Percentiles rank a stretch among this genome's conserved stretches.
Conservation (phyloP, 2,113 vertebrate genomes). For the Corythornis madagascariensis region DNA sequence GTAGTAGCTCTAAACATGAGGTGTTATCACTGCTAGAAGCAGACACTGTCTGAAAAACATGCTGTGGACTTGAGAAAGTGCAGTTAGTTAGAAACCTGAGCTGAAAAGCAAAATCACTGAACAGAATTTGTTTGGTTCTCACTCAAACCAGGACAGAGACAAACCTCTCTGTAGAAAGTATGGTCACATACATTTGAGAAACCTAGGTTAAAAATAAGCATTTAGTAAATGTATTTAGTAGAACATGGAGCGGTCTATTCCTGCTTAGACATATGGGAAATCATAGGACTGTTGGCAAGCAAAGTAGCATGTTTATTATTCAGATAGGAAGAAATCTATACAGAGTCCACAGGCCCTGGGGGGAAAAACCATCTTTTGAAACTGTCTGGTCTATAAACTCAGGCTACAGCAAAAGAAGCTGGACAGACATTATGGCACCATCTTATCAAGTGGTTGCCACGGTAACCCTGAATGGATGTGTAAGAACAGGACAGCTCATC, state of each 20-base stretch:
- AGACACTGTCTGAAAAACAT: too few relatives aligned
- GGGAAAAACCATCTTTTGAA: not conserved
- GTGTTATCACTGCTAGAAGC: too few relatives aligned
- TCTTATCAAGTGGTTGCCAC: conserved; percentile 44
- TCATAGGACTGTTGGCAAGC: not conserved
- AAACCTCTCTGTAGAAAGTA: not conserved
- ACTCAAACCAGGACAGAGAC: not conserved
- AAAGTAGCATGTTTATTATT: not conserved
- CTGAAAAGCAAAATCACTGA: too few relatives aligned
- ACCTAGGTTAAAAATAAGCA: not conserved
- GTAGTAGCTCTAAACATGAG: too few relatives aligned
- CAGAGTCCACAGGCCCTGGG: not conserved
- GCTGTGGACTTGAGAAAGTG: too few relatives aligned
- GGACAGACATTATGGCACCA: conserved; percentile 34
- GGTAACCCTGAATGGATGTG: conserved; percentile 42
- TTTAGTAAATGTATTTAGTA: not conserved
- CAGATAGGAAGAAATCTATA: not conserved
- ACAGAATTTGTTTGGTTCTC: too few relatives aligned
- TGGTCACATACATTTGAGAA: not conserved
- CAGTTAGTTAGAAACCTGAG: too few relatives aligned
- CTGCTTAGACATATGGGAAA: not conserved
- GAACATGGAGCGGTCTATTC: not conserved
- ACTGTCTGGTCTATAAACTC: not conserved
- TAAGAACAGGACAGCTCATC: conserved; percentile 13
- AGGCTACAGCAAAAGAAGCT: not conserved